These are phyloP conservation scores for Apis laboriosa DNA, from an alignment of 1,140 invertebrate species.

Conservation along the genomic window DNA sequence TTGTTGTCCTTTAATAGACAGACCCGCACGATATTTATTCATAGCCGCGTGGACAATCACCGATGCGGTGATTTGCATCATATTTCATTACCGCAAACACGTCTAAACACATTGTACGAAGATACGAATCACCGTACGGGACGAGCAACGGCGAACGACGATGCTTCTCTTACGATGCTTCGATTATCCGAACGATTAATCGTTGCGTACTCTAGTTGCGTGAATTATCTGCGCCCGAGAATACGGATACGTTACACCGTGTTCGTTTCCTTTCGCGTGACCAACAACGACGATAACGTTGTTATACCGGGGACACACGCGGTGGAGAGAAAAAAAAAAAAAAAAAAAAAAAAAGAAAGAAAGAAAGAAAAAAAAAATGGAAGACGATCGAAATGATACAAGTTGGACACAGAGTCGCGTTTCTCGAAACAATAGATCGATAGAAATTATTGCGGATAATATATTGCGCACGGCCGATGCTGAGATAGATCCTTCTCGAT, in stretches of 20 bases:
- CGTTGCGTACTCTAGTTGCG: conserved; percentile 30
- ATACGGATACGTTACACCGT: conserved; percentile 34
- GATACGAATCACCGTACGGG: conserved; percentile 26
- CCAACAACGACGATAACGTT: conserved; percentile 30
- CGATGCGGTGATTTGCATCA: conserved; percentile 23
- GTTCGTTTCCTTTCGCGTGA: conserved; percentile 46
- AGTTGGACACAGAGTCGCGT: no score
- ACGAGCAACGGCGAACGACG: neutral
- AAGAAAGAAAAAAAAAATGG: neutral
- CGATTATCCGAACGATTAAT: conserved; percentile 46
- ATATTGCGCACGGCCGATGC: neutral
- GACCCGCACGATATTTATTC: conserved; percentile 7
- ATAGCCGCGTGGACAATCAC: conserved; percentile 15
- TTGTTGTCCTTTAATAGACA: neutral
- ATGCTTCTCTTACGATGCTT: conserved; percentile 10
- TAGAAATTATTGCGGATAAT: neutral
- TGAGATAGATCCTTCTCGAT: no score
- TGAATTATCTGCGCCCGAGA: conserved; percentile 28
- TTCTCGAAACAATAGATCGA: neutral
- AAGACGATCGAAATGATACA: neutral
- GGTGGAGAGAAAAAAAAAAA: neutral
- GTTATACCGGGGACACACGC: neutral
- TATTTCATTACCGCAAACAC: conserved; percentile 31
- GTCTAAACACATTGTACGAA: conserved; percentile 28
- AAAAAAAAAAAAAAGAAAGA: neutral